Base-by-base conservation (phyloP, 2,113 vertebrate genomes). In the Chelonoidis abingdonii region DNA sequence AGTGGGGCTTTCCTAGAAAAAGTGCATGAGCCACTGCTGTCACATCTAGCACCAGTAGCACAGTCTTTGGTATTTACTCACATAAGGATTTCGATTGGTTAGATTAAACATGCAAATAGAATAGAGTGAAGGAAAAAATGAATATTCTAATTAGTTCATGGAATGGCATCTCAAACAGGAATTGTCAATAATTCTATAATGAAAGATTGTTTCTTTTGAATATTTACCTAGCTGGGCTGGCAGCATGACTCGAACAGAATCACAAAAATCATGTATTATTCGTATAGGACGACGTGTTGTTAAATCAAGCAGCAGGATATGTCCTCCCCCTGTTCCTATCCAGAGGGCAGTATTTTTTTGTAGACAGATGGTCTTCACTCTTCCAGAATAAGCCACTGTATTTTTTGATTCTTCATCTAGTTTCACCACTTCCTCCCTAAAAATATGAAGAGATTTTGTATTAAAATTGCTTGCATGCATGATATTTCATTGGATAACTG, bases 251-350 rank as follows among this genome's bases (percentile, higher is more conserved):
- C 99, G 98, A 41, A 99, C 87, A 53, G 99, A 99, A 84, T 98
- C 96, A 89, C 99, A 99, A 31, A 97, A 97, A 62, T 98, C 98
- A 52, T 97, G 96, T 89, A 99, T 98, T 78, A 99, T 98, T 87
- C 96, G 98, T 83, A 99, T 98, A 5, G 98, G 89, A 89, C 98
- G 98, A 83, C 98, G 98, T 0, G 99, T 99, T 3, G 98, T 98
- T 72, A 99, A 98, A 83, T 99, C 99, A 90, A 99, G 98, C 65
- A 99, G 98, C 62, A 99, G 96, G 89, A 99, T 96, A 25, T 99
- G 97, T 91, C 99, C 99, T 89, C 99, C 99, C 79, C 99, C 99
- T 12, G 99, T 99, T 65, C 99, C 99, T 38, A 99, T 97, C 99
- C 99, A 99, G 82, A 99, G 98, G 0, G 99, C 98, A 5, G 98